Percentiles rank a stretch among this genome's conserved stretches.
Conservation (phyloP, 1,140 invertebrate genomes). For the Neodiprion virginianus region DNA sequence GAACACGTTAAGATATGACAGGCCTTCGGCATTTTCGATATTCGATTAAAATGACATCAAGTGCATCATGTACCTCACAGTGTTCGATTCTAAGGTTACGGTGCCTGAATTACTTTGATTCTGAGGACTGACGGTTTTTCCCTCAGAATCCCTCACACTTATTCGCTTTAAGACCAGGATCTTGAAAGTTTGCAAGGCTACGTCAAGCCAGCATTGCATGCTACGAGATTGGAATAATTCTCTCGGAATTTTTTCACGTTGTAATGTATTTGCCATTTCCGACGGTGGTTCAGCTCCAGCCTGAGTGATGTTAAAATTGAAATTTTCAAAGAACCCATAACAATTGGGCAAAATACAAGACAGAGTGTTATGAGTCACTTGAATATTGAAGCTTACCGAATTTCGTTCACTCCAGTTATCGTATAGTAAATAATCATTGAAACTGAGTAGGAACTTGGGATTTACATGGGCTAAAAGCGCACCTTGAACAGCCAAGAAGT, state of each 20-base stretch:
- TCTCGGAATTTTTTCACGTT: constrained; percentile 12
- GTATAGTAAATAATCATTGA: constrained; percentile 42
- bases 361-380: no score
- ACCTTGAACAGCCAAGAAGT: constrained; percentile 41
- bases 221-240: constrained; percentile 39
- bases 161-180: constrained; percentile 38
- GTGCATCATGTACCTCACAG: background rate
- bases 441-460: constrained; percentile 45
- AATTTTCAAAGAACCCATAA: no score
- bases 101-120: background rate
- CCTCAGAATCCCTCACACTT: background rate
- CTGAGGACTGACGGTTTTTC: background rate
- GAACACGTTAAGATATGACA: background rate
- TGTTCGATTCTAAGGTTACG: background rate
- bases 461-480: constrained; percentile 43
- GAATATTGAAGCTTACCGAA: no score
- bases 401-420: background rate
- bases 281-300: constrained; percentile 12
- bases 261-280: background rate
- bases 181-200: constrained; percentile 54
- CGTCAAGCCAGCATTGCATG: constrained; percentile 56
- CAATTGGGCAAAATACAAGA: no score
- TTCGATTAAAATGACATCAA: background rate
- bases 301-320: constrained; percentile 3
- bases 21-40: no score